A percentile compares a stretch with the other conserved stretches of the same genome.
Conservation (phyloP, 2,797 vertebrate genomes). For the Numenius phaeopus region DNA sequence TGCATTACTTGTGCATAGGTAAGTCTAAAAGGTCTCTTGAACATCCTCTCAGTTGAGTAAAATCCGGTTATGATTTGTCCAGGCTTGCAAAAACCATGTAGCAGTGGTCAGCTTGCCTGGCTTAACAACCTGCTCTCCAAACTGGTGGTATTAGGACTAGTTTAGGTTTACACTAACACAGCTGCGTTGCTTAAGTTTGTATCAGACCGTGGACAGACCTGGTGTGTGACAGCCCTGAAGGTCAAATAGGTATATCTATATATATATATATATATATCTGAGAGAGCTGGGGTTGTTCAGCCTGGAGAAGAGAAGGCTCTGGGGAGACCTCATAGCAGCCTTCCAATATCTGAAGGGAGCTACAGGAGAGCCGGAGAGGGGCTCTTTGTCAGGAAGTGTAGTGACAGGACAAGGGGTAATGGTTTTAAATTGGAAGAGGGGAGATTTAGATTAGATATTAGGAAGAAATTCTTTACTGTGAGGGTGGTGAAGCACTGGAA, state of each 20-base stretch:
- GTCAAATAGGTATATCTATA: neutral
- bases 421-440: too few species aligned
- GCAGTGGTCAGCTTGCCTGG: neutral
- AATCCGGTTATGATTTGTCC: neutral
- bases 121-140: neutral
- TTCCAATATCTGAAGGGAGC: too few species aligned
- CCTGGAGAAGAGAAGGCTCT: too few species aligned
- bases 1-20: neutral
- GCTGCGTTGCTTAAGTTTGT: neutral
- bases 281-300: too few species aligned
- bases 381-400: too few species aligned
- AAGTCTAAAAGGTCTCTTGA: neutral
- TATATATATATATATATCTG: too few species aligned
- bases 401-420: too few species aligned
- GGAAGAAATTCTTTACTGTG: too few species aligned
- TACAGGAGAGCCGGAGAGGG: too few species aligned
- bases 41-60: neutral
- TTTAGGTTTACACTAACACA: neutral
- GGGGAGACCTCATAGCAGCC: too few species aligned
- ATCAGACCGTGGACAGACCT: fast-evolving
- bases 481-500: too few species aligned
- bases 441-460: too few species aligned
- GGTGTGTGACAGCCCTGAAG: fast-evolving
- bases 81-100: neutral
- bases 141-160: fast-evolving